These are phyloP conservation scores for Lasioglossum morio DNA, from an alignment of 2,888 invertebrate species.

Conservation along the genomic window DNA sequence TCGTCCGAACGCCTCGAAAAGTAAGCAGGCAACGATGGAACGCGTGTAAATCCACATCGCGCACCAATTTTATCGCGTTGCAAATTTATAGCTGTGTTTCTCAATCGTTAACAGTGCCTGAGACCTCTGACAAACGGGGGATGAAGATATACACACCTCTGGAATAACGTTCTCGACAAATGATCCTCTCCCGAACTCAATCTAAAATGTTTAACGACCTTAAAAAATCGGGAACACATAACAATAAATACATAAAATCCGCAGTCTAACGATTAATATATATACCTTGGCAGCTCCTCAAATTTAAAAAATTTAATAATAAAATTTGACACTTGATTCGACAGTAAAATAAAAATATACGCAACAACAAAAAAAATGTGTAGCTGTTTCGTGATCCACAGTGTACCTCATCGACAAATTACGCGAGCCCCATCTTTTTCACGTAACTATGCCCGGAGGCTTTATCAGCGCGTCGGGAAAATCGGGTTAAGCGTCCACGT, in stretches of 20 bases:
- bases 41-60: slow-evolving; percentile 23
- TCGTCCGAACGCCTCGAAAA: slow-evolving; percentile 25
- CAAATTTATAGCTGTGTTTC: not conserved
- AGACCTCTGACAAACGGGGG: not conserved
- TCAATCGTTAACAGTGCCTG: not conserved
- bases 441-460: not conserved
- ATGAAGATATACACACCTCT: not conserved
- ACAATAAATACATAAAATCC: not conserved
- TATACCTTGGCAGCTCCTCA: no score
- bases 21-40: slow-evolving; percentile 57
- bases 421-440: not conserved
- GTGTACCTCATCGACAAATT: not conserved
- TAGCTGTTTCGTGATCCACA: not conserved
- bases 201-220: not conserved
- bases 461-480: slow-evolving; percentile 35
- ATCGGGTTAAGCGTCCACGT: slow-evolving; percentile 42
- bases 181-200: not conserved
- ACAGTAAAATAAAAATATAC: not conserved
- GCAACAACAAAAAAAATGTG: not conserved
- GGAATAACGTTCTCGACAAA: not conserved
- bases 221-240: not conserved
- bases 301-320: no score
- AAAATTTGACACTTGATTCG: no score
- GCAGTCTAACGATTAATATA: not conserved
- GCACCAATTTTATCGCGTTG: not conserved